phyloP scores from a whole-genome alignment of 2,888 invertebrate species.

The Ceriagrion tenellum region DNA sequence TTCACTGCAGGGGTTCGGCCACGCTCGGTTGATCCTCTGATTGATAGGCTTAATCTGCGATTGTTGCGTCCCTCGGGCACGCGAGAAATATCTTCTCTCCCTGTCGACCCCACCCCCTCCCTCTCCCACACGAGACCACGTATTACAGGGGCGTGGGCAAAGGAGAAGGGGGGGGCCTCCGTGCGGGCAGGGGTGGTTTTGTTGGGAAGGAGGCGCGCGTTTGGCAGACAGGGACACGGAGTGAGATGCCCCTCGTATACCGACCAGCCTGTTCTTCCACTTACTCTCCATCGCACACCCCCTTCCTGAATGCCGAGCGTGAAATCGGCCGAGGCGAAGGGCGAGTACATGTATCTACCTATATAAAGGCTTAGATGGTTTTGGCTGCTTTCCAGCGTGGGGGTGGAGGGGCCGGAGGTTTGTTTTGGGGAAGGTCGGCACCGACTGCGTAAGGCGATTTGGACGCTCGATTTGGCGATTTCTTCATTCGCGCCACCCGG shows the following conservation, averaged over 20 bases:
- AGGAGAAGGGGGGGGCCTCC: neutral
- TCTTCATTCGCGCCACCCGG: neutral
- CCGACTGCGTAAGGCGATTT: neutral
- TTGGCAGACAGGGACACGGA: too few relatives aligned
- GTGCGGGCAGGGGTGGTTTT: neutral
- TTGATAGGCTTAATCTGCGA: slow-evolving; percentile 50
- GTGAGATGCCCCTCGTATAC: too few relatives aligned
- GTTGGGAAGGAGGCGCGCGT: neutral
- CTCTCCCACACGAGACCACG: too few relatives aligned
- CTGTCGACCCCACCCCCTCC: neutral
- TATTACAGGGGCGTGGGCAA: neutral
- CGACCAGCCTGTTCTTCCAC: neutral
- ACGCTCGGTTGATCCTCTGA: slow-evolving; percentile 37
- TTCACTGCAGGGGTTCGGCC: neutral
- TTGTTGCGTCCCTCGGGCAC: slow-evolving; percentile 30
- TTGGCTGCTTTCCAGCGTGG: neutral
- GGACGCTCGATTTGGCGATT: slow-evolving; percentile 1
- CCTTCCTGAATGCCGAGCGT: neutral
- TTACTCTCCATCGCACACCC: neutral
- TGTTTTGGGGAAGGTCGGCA: neutral
- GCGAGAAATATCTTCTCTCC: neutral
- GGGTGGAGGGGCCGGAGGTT: neutral
- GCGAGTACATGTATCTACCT: neutral
- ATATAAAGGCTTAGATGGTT: too few relatives aligned
- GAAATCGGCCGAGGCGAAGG: neutral